Base-by-base conservation (phyloP, 2,797 vertebrate genomes). In the Acipenser transmontanus region DNA sequence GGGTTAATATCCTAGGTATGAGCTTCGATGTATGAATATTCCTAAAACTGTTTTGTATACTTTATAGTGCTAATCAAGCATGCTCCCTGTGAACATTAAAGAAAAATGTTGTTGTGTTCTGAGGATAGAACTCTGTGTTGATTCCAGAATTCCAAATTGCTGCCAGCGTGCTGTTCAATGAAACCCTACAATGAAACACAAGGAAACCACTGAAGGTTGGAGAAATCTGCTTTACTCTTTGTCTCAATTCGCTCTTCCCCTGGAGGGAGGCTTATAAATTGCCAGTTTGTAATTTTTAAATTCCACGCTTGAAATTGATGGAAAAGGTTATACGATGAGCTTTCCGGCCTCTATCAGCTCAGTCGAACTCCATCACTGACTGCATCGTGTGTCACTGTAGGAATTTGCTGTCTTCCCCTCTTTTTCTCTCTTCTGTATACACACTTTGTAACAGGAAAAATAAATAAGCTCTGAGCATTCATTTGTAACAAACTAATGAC, bases 141-240 rank as follows among this genome's bases (percentile, higher is more conserved):
- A 50, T 68, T 14, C 61, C 61, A 7, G 2, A 63, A 70, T 68
- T 67, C 72, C 69, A 66, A 64, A 71, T 65, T 71, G 13, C 54
- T 57, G 54, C 12, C 14, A 11, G 54, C n/a, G 11, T 57, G 54
- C 54, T 57, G 54, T 11, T 1, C 14, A n/a, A n/a, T 59, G n/a
- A 59, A 17, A 49, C 59, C 64, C 66, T 57, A 14, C 7, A 13
- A 57, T 4, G n/a, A 70, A 73, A 74, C 76, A 72, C 73, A 76
- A 71, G 71, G 74, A 76, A 73, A 69, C 72, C 61, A 66, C 20
- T 69, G 70, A 71, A 62, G 67, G 65, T 13, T 63, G 66, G 13
- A 74, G 49, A 64, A 69, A 74, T 17, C 59, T 34, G 47, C 11
- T 63, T 20, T 20, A 59, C 56, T 66, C 69, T 76, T 63, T 48